A percentile compares a stretch with the other conserved stretches of the same genome.
Evolutionary conservation across 2,888 invertebrate genomes (phyloP).

Genomic region (Mycalesis mineus): DNA sequence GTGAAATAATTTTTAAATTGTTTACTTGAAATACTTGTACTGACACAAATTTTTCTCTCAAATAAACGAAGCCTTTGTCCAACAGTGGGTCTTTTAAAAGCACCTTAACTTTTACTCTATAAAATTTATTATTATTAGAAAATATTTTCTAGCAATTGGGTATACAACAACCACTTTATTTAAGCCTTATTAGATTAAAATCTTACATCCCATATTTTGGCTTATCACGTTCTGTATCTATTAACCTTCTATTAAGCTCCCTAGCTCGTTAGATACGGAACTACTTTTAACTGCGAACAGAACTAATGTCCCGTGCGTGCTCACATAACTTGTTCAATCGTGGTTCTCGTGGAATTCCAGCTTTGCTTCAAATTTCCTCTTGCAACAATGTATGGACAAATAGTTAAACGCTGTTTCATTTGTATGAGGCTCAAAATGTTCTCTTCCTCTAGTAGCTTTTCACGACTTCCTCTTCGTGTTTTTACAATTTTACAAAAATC

Average conservation of each 20-base stretch:
- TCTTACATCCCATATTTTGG: slow-evolving; percentile 17
- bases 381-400: neutral
- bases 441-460: too few species aligned
- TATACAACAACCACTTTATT: slow-evolving; percentile 1
- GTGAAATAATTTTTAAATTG: neutral
- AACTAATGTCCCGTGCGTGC: slow-evolving; percentile 26
- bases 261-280: slow-evolving; percentile 17
- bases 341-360: slow-evolving; percentile 17
- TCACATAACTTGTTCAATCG: slow-evolving; percentile 22
- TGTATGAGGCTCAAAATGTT: neutral
- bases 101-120: neutral
- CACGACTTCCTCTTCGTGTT: too few species aligned
- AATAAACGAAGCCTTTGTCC: neutral
- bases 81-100: neutral
- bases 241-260: slow-evolving; percentile 21
- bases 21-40: neutral
- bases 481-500: too few species aligned
- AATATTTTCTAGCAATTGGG: slow-evolving; percentile 1
- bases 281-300: slow-evolving; percentile 12
- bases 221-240: slow-evolving; percentile 15
- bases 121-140: neutral
- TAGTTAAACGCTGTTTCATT: neutral
- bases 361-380: slow-evolving; percentile 14
- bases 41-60: neutral
- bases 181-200: neutral